Conservation (phyloP, 2,797 vertebrate species). For the Nasua narica region DNA sequence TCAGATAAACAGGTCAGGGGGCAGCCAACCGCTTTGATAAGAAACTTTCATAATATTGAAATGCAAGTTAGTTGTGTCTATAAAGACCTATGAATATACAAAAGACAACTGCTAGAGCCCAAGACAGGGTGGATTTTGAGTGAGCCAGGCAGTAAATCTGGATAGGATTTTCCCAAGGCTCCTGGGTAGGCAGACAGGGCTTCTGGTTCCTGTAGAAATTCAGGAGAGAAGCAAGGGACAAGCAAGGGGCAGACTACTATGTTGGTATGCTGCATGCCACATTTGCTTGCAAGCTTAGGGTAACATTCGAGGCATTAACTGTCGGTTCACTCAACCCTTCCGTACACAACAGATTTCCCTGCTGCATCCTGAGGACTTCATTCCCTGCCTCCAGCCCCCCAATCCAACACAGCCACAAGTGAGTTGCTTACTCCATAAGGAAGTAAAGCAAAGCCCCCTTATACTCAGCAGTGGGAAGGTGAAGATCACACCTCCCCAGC, state of each 20-base stretch:
- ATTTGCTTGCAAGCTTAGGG: neutral
- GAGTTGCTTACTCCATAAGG: neutral
- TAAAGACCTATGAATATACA: neutral
- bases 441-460: neutral
- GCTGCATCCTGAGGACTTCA: neutral
- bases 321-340: neutral
- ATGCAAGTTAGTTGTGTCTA: neutral
- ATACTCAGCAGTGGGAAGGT: neutral
- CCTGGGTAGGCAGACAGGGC: neutral
- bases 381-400: neutral
- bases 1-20: neutral
- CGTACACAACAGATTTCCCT: neutral
- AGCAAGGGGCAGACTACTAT: neutral
- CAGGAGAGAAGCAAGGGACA: neutral
- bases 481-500: neutral
- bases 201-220: slow-evolving; percentile 11
- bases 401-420: neutral
- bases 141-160: neutral
- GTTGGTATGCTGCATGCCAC: neutral
- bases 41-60: neutral
- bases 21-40: neutral
- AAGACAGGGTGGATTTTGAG: neutral
- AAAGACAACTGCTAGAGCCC: neutral
- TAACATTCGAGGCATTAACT: neutral
- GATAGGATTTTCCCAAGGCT: neutral